Evolutionary conservation across 1,140 invertebrate genomes (phyloP).

Genomic region (Drosophila ambigua): DNA sequence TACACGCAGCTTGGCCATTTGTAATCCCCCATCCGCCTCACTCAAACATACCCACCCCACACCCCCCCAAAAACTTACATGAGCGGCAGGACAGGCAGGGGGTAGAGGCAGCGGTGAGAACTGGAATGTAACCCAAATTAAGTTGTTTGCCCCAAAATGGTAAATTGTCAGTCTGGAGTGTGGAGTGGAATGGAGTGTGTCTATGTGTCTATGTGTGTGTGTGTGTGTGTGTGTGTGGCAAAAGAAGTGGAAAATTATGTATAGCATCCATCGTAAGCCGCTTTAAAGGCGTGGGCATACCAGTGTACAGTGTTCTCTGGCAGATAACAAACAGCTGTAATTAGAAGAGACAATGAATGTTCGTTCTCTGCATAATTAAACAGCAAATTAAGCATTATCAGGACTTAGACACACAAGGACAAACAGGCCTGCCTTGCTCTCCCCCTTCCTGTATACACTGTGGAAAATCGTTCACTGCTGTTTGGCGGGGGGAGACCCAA

Average conservation of each 20-base stretch:
- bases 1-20: slow-evolving; percentile 56
- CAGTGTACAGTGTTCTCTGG: slow-evolving; percentile 28
- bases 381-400: slow-evolving; percentile 75
- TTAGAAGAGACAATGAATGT: slow-evolving; percentile 55
- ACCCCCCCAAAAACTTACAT: background rate
- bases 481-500: too few relatives aligned
- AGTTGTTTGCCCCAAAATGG: slow-evolving; percentile 61
- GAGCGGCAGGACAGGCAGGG: slow-evolving; percentile 1
- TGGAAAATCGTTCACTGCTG: too few relatives aligned
- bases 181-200: slow-evolving; percentile 16
- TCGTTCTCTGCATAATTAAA: slow-evolving; percentile 74
- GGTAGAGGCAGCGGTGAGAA: background rate
- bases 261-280: slow-evolving; percentile 41
- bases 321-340: slow-evolving; percentile 72
- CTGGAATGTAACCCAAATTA: slow-evolving; percentile 58
- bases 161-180: slow-evolving; percentile 63
- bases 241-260: slow-evolving; percentile 36
- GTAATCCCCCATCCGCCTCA: slow-evolving; percentile 11
- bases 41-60: background rate
- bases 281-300: slow-evolving; percentile 36
- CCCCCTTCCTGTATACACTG: too few relatives aligned
- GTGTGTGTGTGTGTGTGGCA: background rate
- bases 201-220: background rate
- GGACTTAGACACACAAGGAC: slow-evolving; percentile 5
- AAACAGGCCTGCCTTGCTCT: background rate